A percentile compares a stretch with the other conserved stretches of the same genome.
Evolutionary conservation across 2,113 vertebrate species (phyloP).

Genomic region (Ondatra zibethicus): DNA sequence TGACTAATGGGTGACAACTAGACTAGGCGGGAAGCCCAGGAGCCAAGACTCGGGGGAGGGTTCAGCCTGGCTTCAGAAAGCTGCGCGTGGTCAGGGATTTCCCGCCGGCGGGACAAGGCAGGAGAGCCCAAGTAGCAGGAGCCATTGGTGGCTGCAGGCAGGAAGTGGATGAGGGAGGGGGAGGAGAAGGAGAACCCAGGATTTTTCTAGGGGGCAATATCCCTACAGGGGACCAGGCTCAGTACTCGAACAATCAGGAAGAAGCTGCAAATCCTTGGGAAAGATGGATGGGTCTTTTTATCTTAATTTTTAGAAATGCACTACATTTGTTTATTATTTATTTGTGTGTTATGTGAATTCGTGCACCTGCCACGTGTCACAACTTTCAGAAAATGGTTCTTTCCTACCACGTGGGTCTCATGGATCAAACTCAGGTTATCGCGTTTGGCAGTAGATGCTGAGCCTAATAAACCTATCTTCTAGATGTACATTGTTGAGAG

Average conservation of each 20-base stretch:
- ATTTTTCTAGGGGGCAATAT: not conserved
- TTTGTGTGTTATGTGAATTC: not conserved
- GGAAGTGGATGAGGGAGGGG: not conserved
- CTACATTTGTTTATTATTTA: not conserved
- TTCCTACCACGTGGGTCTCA: not conserved
- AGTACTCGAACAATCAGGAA: not conserved
- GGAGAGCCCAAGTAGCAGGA: not conserved
- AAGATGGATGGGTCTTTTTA: not conserved
- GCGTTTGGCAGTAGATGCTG: not conserved
- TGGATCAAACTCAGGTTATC: not conserved
- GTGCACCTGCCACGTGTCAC: not conserved
- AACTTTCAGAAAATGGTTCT: not conserved
- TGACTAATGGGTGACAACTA: accelerated
- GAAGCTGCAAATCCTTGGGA: not conserved
- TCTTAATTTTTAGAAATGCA: not conserved
- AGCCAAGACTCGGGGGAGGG: not conserved
- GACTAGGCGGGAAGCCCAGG: not conserved
- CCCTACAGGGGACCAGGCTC: not conserved
- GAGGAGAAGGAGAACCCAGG: not conserved
- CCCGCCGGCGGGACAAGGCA: not conserved
- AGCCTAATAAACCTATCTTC: not conserved
- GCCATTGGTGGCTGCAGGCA: too few species aligned
- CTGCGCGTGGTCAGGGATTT: not conserved
- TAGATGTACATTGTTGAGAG: not conserved
- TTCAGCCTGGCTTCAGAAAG: not conserved